These are phyloP conservation scores for Forbesichthys papilliferus DNA, from an alignment of 2,113 vertebrate species.

Conservation along the genomic window DNA sequence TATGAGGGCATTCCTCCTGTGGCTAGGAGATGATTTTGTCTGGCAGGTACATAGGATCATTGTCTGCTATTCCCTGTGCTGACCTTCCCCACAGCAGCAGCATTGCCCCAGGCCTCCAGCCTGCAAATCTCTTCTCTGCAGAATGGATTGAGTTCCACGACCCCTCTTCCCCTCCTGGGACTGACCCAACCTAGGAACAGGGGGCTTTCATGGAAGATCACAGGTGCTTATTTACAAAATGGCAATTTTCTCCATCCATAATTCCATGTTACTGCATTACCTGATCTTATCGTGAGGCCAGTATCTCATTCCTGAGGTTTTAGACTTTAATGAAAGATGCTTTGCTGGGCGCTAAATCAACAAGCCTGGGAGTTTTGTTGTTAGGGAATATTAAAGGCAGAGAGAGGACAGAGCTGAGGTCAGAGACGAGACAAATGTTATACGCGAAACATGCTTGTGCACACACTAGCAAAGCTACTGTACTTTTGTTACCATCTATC, in stretches of 20 bases:
- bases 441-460: conserved; percentile 31
- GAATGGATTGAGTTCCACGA: conserved; percentile 68
- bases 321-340: conserved; percentile 82
- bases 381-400: conserved; percentile 68
- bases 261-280: conserved; percentile 82
- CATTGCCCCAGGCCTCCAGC: conserved; percentile 57
- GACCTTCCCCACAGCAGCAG: conserved; percentile 67
- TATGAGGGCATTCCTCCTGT: conserved; percentile 34
- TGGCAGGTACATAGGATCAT: conserved; percentile 58
- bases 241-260: conserved; percentile 81
- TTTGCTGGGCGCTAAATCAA: conserved; percentile 75
- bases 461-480: conserved; percentile 4
- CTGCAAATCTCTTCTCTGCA: conserved; percentile 59
- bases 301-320: conserved; percentile 81
- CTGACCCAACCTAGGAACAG: conserved; percentile 65
- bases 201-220: conserved; percentile 79
- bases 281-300: conserved; percentile 77
- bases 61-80: conserved; percentile 49
- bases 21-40: conserved; percentile 58
- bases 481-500: too few species aligned
- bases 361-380: conserved; percentile 72
- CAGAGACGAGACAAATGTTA: conserved; percentile 51
- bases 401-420: conserved; percentile 52
- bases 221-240: conserved; percentile 84
- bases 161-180: conserved; percentile 65